Evolutionary conservation across 2,888 invertebrate species (phyloP).

Genomic region (Volucella zonaria): DNA sequence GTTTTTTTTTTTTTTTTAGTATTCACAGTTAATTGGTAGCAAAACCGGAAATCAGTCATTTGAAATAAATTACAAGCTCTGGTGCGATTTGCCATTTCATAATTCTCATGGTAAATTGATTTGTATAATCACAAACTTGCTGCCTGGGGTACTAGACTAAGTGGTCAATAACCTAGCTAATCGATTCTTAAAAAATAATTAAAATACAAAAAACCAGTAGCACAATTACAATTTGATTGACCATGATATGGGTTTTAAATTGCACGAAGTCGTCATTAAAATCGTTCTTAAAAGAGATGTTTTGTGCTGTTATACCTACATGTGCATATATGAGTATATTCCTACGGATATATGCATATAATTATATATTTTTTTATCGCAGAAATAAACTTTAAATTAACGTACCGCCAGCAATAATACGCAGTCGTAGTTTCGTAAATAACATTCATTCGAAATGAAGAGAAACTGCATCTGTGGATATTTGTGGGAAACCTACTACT

Average conservation of each 20-base stretch:
- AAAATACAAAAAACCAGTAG: conserved; percentile 1
- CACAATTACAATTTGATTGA: neutral
- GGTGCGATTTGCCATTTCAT: neutral
- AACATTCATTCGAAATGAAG: too few species aligned
- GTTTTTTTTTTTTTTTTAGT: neutral
- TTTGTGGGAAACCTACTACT: too few species aligned
- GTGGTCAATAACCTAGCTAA: conserved; percentile 45
- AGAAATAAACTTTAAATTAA: too few species aligned
- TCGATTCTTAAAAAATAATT: neutral
- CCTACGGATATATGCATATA: too few species aligned
- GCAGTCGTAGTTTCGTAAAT: too few species aligned
- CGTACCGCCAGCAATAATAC: too few species aligned
- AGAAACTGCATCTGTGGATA: too few species aligned
- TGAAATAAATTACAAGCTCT: conserved; percentile 17
- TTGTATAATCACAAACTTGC: conserved; percentile 6
- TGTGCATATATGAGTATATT: too few species aligned
- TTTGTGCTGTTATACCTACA: too few species aligned
- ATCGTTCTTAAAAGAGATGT: too few species aligned
- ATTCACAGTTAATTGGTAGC: neutral
- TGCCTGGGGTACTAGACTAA: neutral
- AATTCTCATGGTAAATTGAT: conserved; percentile 11
- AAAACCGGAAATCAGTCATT: conserved; percentile 30
- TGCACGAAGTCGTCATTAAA: neutral
- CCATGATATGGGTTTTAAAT: too few species aligned
- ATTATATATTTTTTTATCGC: too few species aligned